Evolutionary conservation across 2,113 vertebrate species (phyloP), one percentile per base, ranked within the genome.

Genomic region (Nanorana parkeri): DNA sequence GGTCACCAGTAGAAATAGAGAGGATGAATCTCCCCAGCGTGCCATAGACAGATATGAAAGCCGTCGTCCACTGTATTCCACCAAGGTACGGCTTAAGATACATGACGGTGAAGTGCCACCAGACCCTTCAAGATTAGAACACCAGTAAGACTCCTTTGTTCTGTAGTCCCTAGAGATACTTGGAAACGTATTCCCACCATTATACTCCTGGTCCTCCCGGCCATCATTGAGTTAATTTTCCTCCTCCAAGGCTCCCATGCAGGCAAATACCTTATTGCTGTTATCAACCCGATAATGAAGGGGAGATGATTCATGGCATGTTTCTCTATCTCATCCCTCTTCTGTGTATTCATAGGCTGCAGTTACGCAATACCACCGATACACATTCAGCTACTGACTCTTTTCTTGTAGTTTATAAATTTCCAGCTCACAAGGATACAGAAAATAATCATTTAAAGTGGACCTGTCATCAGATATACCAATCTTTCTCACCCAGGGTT

Each of bases 221-320:
- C 19, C n/a, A n/a, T 32, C 15, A 36, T 47, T 8, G 11, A 68
- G 55, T 69, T 61, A 69, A 56, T 7, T 24, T 6, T 8, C 36
- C 24, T 47, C 17, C 28, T 13, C 16, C 23, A 24, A 26, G 26
- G n/a, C 32, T 71, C 17, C 23, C 55, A 20, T 69, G 67, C 26
- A 55, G 68, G 23, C 47, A 71, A 51, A 80, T 81, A 52, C 15
- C 17, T 52, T 60, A 60, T 80, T 47, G 55, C 5, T 71, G 36
- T 41, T 79, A 58, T 79, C 65, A 67, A 60, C 26, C 55, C 28
- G 29, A 64, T 72, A 81, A 81, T 81, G 68, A 72, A 19, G 78
- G 21, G 23, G 29, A 58, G 61, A 71, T 36, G 41, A 72, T 81
- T 81, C 55, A 72, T 63, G 11, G 32, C 24, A 81, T 71, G 52